Evolutionary conservation across 1,140 invertebrate genomes (phyloP).

Genomic region (Leptinotarsa undecemlineata): DNA sequence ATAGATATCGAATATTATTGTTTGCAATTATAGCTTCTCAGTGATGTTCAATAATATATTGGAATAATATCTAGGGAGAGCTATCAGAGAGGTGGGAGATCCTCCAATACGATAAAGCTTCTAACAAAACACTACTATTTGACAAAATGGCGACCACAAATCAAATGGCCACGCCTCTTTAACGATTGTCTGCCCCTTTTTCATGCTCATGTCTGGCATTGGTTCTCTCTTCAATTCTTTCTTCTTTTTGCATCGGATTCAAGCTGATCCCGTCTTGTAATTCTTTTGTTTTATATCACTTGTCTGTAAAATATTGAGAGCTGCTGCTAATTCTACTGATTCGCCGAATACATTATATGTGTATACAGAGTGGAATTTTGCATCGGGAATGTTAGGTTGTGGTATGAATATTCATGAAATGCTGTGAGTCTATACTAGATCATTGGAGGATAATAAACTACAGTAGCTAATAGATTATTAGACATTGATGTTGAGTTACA

Average conservation of each 20-base stretch:
- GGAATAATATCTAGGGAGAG: not conserved
- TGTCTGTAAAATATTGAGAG: slow-evolving; percentile 48
- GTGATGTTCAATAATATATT: too few relatives aligned
- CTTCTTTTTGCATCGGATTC: slow-evolving; percentile 47
- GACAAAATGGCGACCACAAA: slow-evolving; percentile 59
- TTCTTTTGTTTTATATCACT: slow-evolving; percentile 50
- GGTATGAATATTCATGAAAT: slow-evolving; percentile 23
- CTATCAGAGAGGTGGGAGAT: slow-evolving; percentile 52
- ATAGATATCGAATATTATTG: too few relatives aligned
- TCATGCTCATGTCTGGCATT: slow-evolving; percentile 55
- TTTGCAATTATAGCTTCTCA: too few relatives aligned
- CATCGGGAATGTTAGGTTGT: slow-evolving; percentile 2
- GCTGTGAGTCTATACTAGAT: not conserved
- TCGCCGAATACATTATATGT: slow-evolving; percentile 27
- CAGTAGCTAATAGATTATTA: too few relatives aligned
- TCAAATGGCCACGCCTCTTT: slow-evolving; percentile 54
- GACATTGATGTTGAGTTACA: too few relatives aligned
- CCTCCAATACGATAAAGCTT: slow-evolving; percentile 56
- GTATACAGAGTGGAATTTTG: slow-evolving; percentile 12
- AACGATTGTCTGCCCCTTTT: slow-evolving; percentile 57
- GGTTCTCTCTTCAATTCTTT: slow-evolving; percentile 52
- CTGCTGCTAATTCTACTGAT: slow-evolving; percentile 41
- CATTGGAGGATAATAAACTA: too few relatives aligned
- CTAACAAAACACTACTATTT: slow-evolving; percentile 58
- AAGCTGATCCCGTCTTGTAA: slow-evolving; percentile 51